Evolutionary conservation across 2,888 invertebrate species (phyloP).

Genomic region (Drosophila limbata): DNA sequence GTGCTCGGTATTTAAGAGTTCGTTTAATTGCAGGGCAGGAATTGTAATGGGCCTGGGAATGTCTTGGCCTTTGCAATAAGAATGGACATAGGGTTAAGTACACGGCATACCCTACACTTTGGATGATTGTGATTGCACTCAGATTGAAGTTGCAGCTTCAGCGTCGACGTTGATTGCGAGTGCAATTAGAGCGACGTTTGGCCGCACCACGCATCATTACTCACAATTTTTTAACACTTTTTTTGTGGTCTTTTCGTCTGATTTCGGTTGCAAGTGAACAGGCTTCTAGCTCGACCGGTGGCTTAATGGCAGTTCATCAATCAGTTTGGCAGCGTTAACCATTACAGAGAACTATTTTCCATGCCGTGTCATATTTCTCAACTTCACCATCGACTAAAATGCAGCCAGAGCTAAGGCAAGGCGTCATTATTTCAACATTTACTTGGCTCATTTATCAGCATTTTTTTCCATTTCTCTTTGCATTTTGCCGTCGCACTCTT

Average conservation of each 20-base stretch:
- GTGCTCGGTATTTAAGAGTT: constrained; percentile 42
- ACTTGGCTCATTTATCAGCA: constrained; percentile 77
- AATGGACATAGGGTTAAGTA: constrained; percentile 1
- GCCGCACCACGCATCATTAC: constrained; percentile 67
- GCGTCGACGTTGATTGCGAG: constrained; percentile 65
- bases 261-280: constrained; percentile 45
- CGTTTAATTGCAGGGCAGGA: constrained; percentile 65
- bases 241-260: constrained; percentile 24
- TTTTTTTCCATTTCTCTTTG: constrained; percentile 54
- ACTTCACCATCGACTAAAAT: constrained; percentile 59
- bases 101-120: constrained; percentile 40
- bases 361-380: constrained; percentile 65
- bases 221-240: constrained; percentile 80
- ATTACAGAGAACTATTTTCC: constrained; percentile 64
- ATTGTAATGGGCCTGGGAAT: constrained; percentile 38
- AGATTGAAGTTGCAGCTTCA: constrained; percentile 23
- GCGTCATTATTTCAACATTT: constrained; percentile 77
- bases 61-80: background rate
- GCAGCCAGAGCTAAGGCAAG: constrained; percentile 21
- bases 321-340: constrained; percentile 71
- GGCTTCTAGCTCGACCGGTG: constrained; percentile 45
- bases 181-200: constrained; percentile 71
- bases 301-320: constrained; percentile 76
- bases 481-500: constrained; percentile 44
- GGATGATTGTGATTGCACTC: constrained; percentile 55